Evolutionary conservation across 1,140 invertebrate genomes (phyloP).

Genomic region (Proctacanthus coquilletti): DNA sequence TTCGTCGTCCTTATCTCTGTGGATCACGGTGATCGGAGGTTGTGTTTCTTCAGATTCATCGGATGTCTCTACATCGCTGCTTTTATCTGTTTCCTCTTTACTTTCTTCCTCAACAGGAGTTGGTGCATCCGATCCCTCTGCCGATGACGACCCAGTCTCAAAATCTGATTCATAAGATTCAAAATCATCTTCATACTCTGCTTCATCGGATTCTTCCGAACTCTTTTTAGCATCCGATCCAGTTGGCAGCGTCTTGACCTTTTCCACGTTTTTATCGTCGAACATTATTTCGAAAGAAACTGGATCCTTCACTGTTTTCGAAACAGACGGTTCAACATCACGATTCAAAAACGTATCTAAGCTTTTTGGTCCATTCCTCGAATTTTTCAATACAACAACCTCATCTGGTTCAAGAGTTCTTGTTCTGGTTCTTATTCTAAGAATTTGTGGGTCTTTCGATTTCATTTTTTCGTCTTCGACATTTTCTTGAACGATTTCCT

Average conservation of each 20-base stretch:
- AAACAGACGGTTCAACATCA: neutral
- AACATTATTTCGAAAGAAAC: conserved; percentile 26
- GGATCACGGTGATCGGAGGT: conserved; percentile 21
- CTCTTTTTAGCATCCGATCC: neutral
- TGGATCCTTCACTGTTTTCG: conserved; percentile 10
- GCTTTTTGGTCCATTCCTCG: conserved; percentile 15
- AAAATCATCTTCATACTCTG: conserved; percentile 36
- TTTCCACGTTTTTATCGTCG: conserved; percentile 7
- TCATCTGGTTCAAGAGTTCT: conserved; percentile 24
- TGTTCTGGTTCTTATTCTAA: conserved; percentile 8
- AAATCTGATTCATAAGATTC: conserved; percentile 40
- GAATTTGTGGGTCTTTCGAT: conserved; percentile 11
- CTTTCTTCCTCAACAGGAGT: conserved; percentile 2
- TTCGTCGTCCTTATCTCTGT: conserved; percentile 35
- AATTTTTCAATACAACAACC: conserved; percentile 19
- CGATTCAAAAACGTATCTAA: neutral
- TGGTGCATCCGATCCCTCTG: conserved; percentile 9
- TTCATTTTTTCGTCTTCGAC: neutral
- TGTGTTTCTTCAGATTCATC: conserved; percentile 23
- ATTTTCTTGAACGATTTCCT: conserved; percentile 1
- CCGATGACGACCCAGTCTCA: conserved; percentile 24
- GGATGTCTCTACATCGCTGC: conserved; percentile 6
- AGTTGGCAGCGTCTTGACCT: neutral
- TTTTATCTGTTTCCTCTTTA: conserved; percentile 10
- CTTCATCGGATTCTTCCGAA: conserved; percentile 11